Evolutionary conservation across 2,888 invertebrate species (phyloP), one percentile per base, ranked within the genome.

Genomic region (Terebella lapidaria): DNA sequence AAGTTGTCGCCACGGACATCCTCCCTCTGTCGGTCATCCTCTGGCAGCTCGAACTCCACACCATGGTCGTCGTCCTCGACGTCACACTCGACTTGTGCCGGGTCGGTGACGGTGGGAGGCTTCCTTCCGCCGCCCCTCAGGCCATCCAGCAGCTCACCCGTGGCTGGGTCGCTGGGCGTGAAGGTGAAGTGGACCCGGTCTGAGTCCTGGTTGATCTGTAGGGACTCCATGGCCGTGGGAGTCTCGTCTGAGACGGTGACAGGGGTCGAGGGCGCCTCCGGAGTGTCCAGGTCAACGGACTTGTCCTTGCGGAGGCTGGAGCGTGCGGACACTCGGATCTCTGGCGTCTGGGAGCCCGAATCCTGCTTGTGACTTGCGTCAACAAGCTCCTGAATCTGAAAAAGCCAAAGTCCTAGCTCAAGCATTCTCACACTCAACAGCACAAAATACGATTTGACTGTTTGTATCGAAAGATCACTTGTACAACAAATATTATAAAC

Each of bases 171-270:
- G 15, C 25, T 25, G 1, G 59, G 35, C 0, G 64, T 52, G 59
- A 62, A 64, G 10, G 64, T 64, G 57, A 64, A 64, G 54, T 64
- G 64, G 1, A 64, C 60, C 27, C 22, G 20, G 20, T 5, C 4
- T 20, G 3, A 28, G 10, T 27, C 28, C 30, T n/a, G 22, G 20
- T 46, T n/a, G 18, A 10, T 46, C 56, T 3, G 35, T 30, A 35
- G 42, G 10, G 42, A 15, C n/a, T 10, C 42, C 42, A 15, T 10
- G 10, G 10, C n/a, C 42, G 10, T n/a, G 10, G 10, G 10, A 10
- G 10, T n/a, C 10, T n/a, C 42, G 42, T 35, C 42, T 15, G 42
- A 35, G n/a, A n/a, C n/a, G 10, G 10, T 10, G 10, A 35, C 42
- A 15, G 42, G 42, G n/a, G 42, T 35, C n/a, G n/a, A n/a, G n/a